Base-by-base conservation (phyloP, 1,140 invertebrate genomes). In the Calliphora vicina region DNA sequence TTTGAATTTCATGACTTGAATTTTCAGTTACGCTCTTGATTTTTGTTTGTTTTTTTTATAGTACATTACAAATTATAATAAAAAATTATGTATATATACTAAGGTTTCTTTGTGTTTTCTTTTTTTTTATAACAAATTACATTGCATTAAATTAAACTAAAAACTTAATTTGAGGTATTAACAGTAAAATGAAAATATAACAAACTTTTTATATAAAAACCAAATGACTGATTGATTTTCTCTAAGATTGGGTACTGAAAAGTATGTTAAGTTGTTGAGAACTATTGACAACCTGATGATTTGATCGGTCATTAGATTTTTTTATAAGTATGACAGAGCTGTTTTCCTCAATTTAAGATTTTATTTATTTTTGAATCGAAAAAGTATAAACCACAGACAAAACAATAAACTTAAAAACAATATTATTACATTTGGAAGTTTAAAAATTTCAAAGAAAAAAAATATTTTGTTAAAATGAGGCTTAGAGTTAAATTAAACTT, bases 401-500 rank as follows among this genome's bases (percentile, higher is more conserved):
- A 50, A 4, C 1, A 50, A 12, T 15, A 50, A 50, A 50, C 45
- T 50, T 50, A 50, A 50, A 50, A 50, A 50, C 45, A 50, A 50
- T 50, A 50, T 67, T 67, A 17, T 57, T 57, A 67, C 61, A 67
- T n/a, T 67, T 67, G 45, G 45, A 50, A 50, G 12, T 50, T 50
- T 67, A 8, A 6, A 25, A 6, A 9, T 67, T 67, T 10, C 25
- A 67, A 67, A 67, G 6, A 23, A 67, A 23, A 23, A 67, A 20
- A 67, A 6, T 23, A 67, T 0, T 17, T 57, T 57, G 8, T 57
- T 67, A 67, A 67, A 67, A 67, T 67, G n/a, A 25, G 17, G n/a
- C 61, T 67, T 67, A 67, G n/a, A 67, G n/a, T 67, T 67, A 67
- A 67, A 67, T 67, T 67, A 67, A 67, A 67, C 61, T 67, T 67